A percentile compares a stretch with the other conserved stretches of the same genome.
Evolutionary conservation across 1,140 invertebrate species (phyloP).

Genomic region (Muscidifurax raptorellus): DNA sequence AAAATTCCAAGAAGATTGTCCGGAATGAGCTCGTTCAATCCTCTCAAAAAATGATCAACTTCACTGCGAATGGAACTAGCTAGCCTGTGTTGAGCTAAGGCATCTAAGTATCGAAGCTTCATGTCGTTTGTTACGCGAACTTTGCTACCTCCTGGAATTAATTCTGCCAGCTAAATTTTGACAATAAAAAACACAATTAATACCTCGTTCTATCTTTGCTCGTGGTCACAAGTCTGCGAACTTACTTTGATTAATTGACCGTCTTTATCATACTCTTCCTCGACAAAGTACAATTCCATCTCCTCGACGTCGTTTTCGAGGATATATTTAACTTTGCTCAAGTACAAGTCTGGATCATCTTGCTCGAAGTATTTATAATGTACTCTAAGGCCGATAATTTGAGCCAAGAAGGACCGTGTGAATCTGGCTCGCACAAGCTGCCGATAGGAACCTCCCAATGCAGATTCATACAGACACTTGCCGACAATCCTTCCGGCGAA

Average conservation of each 20-base stretch:
- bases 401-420: slow-evolving; percentile 94
- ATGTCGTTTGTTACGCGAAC: slow-evolving; percentile 84
- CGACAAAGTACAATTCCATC: slow-evolving; percentile 90
- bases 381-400: slow-evolving; percentile 93
- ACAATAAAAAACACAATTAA: neutral
- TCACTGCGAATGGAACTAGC: slow-evolving; percentile 88
- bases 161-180: slow-evolving; percentile 65
- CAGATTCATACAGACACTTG: slow-evolving; percentile 94
- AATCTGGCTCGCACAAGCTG: slow-evolving; percentile 93
- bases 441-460: slow-evolving; percentile 89
- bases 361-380: slow-evolving; percentile 98
- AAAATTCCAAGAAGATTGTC: slow-evolving; percentile 95
- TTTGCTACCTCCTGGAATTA: slow-evolving; percentile 72
- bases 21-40: slow-evolving; percentile 92
- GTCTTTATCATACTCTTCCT: slow-evolving; percentile 89
- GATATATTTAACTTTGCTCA: slow-evolving; percentile 94
- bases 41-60: slow-evolving; percentile 91
- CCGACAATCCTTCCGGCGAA: slow-evolving; percentile 96
- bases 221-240: neutral
- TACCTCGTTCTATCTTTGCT: neutral
- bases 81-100: slow-evolving; percentile 91
- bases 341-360: slow-evolving; percentile 94
- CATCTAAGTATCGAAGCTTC: slow-evolving; percentile 91
- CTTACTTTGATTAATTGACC: slow-evolving; percentile 83
- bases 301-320: slow-evolving; percentile 91